A percentile compares a stretch with the other conserved stretches of the same genome.
Evolutionary conservation across 2,113 vertebrate species (phyloP).

Genomic region (Myotis lucifugus): DNA sequence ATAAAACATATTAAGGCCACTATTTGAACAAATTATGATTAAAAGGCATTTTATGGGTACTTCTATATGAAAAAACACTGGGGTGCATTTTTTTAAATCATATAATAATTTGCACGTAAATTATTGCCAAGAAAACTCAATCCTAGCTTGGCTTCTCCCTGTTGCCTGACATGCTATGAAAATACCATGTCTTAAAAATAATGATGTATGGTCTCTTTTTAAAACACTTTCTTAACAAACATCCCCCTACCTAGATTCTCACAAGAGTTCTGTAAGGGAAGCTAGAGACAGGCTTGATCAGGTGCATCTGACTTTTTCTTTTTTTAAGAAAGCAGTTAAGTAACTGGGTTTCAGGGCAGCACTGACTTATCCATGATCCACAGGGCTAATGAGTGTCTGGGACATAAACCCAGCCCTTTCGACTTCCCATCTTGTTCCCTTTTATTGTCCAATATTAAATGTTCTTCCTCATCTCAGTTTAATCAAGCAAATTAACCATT

Average conservation of each 20-base stretch:
- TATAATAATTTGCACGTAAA: neutral
- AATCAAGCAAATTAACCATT: neutral
- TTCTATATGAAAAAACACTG: neutral
- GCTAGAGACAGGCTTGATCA: neutral
- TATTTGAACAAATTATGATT: neutral
- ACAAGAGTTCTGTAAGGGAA: neutral
- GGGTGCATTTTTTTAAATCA: neutral
- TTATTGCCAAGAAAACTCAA: neutral
- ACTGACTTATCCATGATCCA: neutral
- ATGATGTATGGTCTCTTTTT: neutral
- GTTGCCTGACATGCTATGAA: neutral
- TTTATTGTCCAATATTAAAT: neutral
- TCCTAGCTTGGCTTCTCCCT: neutral
- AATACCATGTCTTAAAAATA: neutral
- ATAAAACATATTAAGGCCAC: neutral
- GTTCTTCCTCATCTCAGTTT: neutral
- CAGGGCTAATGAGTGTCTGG: neutral
- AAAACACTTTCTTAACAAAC: neutral
- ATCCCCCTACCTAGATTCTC: neutral
- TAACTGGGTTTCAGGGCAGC: neutral
- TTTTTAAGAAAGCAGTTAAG: neutral
- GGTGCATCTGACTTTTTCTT: neutral
- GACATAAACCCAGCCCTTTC: neutral
- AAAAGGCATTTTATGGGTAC: neutral
- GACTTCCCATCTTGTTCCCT: neutral